phyloP scores from a whole-genome alignment of 2,797 vertebrate species.

The Gallinago stenura region DNA sequence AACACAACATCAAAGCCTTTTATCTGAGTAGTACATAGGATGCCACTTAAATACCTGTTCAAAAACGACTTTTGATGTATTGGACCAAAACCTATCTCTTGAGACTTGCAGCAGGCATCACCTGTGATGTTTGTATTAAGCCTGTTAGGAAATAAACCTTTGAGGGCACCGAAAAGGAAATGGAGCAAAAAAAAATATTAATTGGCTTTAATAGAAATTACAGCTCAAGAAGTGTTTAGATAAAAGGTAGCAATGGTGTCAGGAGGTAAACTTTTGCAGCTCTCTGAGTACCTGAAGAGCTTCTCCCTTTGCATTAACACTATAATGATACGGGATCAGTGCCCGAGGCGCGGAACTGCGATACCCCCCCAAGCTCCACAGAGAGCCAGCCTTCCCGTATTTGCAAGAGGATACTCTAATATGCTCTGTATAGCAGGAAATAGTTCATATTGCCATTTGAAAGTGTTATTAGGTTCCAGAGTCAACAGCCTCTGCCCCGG shows the following conservation, averaged over 20 bases:
- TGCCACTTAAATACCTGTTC: background rate
- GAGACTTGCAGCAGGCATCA: background rate
- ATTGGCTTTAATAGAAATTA: background rate
- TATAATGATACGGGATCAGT: background rate
- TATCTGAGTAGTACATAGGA: conserved; percentile 31
- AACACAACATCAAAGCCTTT: conserved; percentile 14
- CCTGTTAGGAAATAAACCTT: background rate
- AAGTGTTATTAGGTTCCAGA: conserved; percentile 53
- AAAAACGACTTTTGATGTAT: conserved; percentile 4
- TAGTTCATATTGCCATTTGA: background rate
- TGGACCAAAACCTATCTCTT: background rate
- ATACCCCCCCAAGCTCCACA: background rate
- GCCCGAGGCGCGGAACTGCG: background rate
- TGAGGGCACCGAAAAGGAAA: background rate
- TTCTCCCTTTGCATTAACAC: background rate
- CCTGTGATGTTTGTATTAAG: background rate
- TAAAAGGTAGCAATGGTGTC: background rate
- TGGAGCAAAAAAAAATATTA: background rate
- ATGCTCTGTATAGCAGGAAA: background rate
- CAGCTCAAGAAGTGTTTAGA: background rate
- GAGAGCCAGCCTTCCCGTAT: background rate
- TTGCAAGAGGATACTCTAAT: conserved; percentile 19
- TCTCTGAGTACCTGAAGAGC: background rate
- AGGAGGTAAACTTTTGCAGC: background rate
- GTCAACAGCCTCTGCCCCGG: conserved; percentile 21